Base-by-base conservation (phyloP, 2,888 invertebrate genomes). In the Thymelicus acteon region DNA sequence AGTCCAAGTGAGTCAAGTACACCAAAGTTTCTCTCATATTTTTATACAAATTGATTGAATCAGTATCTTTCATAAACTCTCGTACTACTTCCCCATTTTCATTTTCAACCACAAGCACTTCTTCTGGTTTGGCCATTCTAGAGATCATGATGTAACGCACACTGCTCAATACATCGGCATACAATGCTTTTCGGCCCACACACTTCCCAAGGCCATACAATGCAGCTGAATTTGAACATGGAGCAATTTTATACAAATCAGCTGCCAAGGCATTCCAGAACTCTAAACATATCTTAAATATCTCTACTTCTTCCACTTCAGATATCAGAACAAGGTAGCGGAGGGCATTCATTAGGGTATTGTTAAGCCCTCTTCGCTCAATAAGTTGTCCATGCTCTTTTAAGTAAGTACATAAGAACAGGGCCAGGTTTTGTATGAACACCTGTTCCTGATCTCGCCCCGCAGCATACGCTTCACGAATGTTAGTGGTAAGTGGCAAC, bases 51-150 rank as follows among this genome's bases (percentile, higher is more conserved):
- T 99, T 99, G 81, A 99, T 99, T 49, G 99, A 98, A 94, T 99
- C 99, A 49, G 99, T 99, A 90, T 99, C 99, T 92, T 99, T 99
- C 98, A 99, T 99, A 87, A 99, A 99, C 90, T 99, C 99, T 75
- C 99, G 95, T 10, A 99, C 99, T 73, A 99, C 99, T 94, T 99
- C 99, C 54, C 99, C 99, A 90, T 99, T 99, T 87, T 99, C 99
- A 94, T 99, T 99, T 92, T 99, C 99, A 54, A 99, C 99, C 60
- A 99, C 99, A 73, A 99, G 95, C 48, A 99, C 99, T 94, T 99
- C 99, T 91, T 99, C 99, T 0, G 99, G 99, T 89, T 99, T 99
- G 19, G 99, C 99, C 99, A 99, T 99, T 80, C 99, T 96, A 73
- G 98, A 98, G 84, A 99, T 99, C 99, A 99, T 99, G 61, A 99